Evolutionary conservation across 2,888 invertebrate species (phyloP), one percentile per base, ranked within the genome.

Genomic region (Malachius bipustulatus): DNA sequence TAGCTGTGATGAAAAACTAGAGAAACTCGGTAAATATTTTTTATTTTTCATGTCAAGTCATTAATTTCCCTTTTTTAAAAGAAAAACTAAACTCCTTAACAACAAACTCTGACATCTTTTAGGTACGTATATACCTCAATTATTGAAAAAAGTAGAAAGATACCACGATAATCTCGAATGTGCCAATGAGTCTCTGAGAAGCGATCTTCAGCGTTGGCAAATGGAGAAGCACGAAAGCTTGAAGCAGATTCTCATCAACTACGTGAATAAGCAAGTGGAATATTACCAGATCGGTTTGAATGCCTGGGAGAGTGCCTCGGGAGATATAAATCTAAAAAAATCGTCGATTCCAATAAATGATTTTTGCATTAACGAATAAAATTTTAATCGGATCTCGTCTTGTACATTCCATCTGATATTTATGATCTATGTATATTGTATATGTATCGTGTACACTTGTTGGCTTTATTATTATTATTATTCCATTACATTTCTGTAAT

Each of bases 161-260:
- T 53, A 66, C 32, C 73, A 73, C 52, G 79, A 80, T 56, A 70
- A 69, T 47, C 60, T 75, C 30, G 77, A 77, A 52, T 75, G 75
- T 50, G 75, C 78, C 0, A 78, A 78, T 52, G 75, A 77, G 52
- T 73, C 76, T 51, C 57, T 80, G 15, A 63, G 75, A 33, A 75
- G 77, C 27, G 79, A 80, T 54, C 58, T 78, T 39, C 72, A 75
- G 34, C 63, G 77, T 37, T 80, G 79, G 79, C 72, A 75, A 43
- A 51, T 62, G 16, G 76, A 75, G 45, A 79, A 78, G 50, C 70
- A 70, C 39, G 60, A 66, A 16, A 77, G 76, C 55, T 55, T 80
- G 33, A 75, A 75, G 51, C 67, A 67, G 41, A 67, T 78, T 47
- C 61, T 79, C 9, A 58, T 71, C 16, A 65, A 67, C 42, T 70